These are phyloP conservation scores for Entomyzon cyanotis DNA, from an alignment of 2,113 vertebrate species.

Conservation along the genomic window DNA sequence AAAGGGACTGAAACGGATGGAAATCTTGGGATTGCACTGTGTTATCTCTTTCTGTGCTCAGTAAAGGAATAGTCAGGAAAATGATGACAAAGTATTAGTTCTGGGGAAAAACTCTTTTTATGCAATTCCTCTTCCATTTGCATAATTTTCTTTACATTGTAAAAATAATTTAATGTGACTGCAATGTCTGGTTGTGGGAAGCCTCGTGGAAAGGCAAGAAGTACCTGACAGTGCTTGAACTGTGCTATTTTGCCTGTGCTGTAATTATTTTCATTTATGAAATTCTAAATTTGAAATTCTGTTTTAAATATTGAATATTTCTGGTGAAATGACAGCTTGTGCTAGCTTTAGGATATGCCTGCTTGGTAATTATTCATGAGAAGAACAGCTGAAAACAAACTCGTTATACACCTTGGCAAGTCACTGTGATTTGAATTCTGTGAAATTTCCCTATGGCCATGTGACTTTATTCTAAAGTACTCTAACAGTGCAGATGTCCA, in stretches of 20 bases:
- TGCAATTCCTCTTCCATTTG: constrained; percentile 7
- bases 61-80: constrained; percentile 34
- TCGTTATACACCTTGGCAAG: constrained; percentile 85
- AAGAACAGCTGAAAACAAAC: constrained; percentile 87
- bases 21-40: not conserved
- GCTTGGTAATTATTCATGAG: constrained; percentile 88
- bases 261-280: constrained; percentile 82
- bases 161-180: constrained; percentile 37
- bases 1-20: not conserved
- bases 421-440: constrained; percentile 77
- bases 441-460: constrained; percentile 82
- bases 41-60: constrained; percentile 1
- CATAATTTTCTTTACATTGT: not conserved
- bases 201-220: not conserved
- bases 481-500: constrained; percentile 78
- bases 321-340: constrained; percentile 87
- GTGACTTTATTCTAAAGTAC: constrained; percentile 78
- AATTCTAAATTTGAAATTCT: constrained; percentile 79
- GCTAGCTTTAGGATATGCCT: constrained; percentile 86
- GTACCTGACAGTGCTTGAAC: constrained; percentile 41
- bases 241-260: constrained; percentile 69
- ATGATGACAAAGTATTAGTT: constrained; percentile 30
- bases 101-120: not conserved
- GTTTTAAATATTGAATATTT: constrained; percentile 87
- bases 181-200: not conserved